These are phyloP conservation scores for Sphaerophoria taeniata DNA, from an alignment of 2,888 invertebrate genomes.

Conservation along the genomic window DNA sequence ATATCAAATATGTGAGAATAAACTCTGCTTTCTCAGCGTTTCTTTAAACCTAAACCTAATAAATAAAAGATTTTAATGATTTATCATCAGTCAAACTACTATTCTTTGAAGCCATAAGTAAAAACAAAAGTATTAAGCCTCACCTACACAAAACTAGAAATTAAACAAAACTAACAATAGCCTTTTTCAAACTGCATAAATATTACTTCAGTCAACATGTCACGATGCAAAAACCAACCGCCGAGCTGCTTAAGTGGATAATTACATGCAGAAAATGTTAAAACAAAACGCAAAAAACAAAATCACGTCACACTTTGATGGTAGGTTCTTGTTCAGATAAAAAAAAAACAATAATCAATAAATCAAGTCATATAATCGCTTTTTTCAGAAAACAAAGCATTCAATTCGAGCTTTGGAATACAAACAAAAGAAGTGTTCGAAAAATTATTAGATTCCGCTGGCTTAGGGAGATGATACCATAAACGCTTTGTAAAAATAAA, in stretches of 20 bases:
- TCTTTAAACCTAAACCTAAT: background rate
- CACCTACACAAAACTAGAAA: slow-evolving; percentile 37
- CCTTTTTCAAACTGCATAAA: slow-evolving; percentile 16
- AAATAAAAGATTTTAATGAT: slow-evolving; percentile 16
- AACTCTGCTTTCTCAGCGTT: too few species aligned
- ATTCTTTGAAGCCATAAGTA: slow-evolving; percentile 49
- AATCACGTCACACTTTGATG: slow-evolving; percentile 17
- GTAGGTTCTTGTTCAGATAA: slow-evolving; percentile 5
- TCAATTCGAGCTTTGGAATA: background rate
- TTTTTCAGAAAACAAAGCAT: background rate
- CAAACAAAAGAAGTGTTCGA: background rate
- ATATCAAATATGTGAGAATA: too few species aligned
- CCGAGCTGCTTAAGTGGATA: slow-evolving; percentile 29
- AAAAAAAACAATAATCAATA: slow-evolving; percentile 25
- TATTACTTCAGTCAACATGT: slow-evolving; percentile 43
- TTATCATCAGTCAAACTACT: slow-evolving; percentile 32
- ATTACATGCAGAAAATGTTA: slow-evolving; percentile 18
- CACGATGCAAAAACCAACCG: background rate
- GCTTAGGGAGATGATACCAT: slow-evolving; percentile 43
- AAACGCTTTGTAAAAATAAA: background rate
- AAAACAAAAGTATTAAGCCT: slow-evolving; percentile 39
- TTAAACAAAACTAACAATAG: background rate
- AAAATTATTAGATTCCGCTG: slow-evolving; percentile 22
- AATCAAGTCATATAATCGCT: slow-evolving; percentile 34
- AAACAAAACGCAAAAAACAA: background rate